A percentile compares a stretch with the other conserved stretches of the same genome.
Conservation (phyloP, 2,888 invertebrate genomes). For the Drosophila demipolita region DNA sequence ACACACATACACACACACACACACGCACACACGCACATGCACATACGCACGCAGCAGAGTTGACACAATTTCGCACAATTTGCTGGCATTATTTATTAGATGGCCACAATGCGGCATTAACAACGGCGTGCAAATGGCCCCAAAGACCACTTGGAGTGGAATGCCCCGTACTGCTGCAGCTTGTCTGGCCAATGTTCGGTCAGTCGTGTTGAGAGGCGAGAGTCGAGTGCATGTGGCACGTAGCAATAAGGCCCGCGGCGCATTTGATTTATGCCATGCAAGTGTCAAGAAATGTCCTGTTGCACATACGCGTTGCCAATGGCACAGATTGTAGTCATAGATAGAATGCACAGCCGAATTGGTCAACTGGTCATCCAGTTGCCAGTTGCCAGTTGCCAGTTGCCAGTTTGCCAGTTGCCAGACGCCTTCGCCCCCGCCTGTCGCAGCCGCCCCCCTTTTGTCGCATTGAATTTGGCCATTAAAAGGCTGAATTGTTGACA, state of each 20-base stretch:
- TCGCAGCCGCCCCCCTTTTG: background rate
- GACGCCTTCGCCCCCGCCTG: background rate
- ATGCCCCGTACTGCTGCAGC: conserved; percentile 8
- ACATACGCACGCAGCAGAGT: conserved; percentile 2
- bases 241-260: conserved; percentile 57
- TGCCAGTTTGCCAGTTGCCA: background rate
- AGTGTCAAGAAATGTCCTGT: conserved; percentile 80
- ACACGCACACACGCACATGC: background rate
- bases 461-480: conserved; percentile 47
- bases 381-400: background rate
- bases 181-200: conserved; percentile 23
- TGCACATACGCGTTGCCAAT: conserved; percentile 59
- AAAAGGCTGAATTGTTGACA: conserved; percentile 65
- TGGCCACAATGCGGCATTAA: conserved; percentile 62
- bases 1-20: background rate
- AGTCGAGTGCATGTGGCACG: conserved; percentile 35
- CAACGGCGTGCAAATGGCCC: conserved; percentile 64
- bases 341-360: conserved; percentile 42
- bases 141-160: conserved; percentile 39
- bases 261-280: conserved; percentile 78
- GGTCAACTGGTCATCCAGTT: conserved; percentile 16
- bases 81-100: conserved; percentile 75
- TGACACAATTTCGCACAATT: conserved; percentile 65
- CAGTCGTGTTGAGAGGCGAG: conserved; percentile 1
- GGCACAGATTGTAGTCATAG: conserved; percentile 65